Evolutionary conservation across 2,113 vertebrate genomes (phyloP).

Genomic region (Apteryx mantelli): DNA sequence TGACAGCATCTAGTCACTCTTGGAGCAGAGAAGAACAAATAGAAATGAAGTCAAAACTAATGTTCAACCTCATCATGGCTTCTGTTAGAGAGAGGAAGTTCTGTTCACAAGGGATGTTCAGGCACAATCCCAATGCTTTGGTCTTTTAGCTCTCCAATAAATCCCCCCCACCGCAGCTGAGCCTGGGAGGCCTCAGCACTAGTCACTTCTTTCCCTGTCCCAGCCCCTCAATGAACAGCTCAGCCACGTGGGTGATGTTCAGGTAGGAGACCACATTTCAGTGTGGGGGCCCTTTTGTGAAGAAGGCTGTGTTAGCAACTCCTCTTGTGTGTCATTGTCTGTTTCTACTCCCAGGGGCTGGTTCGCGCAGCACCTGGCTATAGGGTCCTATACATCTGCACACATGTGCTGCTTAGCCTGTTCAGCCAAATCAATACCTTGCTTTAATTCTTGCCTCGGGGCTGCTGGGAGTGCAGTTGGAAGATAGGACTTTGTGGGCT

Average conservation of each 20-base stretch:
- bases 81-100: too few species aligned
- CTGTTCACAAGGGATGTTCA: neutral
- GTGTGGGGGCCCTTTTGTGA: too few species aligned
- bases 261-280: neutral
- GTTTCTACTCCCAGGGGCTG: neutral
- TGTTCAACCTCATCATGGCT: neutral
- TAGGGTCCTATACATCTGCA: neutral
- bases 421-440: neutral
- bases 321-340: neutral
- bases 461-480: neutral
- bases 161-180: neutral
- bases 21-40: too few species aligned
- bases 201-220: too few species aligned
- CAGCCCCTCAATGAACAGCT: neutral
- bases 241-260: neutral
- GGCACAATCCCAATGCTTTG: neutral
- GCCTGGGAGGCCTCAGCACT: too few species aligned
- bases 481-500: neutral
- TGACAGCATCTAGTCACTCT: neutral
- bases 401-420: neutral
- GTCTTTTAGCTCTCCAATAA: neutral
- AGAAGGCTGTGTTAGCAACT: neutral
- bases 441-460: neutral
- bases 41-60: neutral
- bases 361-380: neutral